Evolutionary conservation across 1,140 invertebrate species (phyloP), one percentile per base, ranked within the genome.

Genomic region (Trachymyrmex septentrionalis): DNA sequence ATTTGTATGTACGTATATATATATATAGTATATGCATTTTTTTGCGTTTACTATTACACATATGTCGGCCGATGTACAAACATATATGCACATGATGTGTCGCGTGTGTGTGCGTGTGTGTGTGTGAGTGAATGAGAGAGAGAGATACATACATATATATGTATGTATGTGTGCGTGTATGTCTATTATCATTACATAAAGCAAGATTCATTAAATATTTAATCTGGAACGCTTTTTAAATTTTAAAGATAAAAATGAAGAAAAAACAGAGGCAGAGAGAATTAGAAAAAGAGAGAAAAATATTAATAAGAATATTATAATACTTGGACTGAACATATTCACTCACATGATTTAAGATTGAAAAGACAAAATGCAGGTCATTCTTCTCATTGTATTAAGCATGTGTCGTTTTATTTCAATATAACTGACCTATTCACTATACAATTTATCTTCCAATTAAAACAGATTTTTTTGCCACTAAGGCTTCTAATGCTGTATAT

Each of bases 381-480:
- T 84, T 87, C 71, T 92, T 78, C 88, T 88, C 80, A 82, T 92
- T 89, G 63, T 91, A 78, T 91, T 87, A 93, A 93, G 90, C 89
- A 93, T 92, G 78, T 93, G 72, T 90, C n/a, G 76, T 92, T 93
- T 93, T 94, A 94, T 93, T 94, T 91, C 91, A 92, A 87, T 92
- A 87, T 92, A 92, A 90, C 90, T 93, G 78, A 91, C 85, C 93
- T 94, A 93, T 90, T 92, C 91, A 90, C 89, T 94, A 94, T 94
- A 94, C 93, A 94, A 92, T 93, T 93, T 90, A 87, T 75, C 85
- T 88, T 90, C 69, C 63, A 27, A 75, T 92, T 89, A 92, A 86
- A 93, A 93, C 93, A 92, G 92, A 88, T 87, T 87, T 86, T 67
- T 80, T 91, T 89, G 76, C 78, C 86, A 59, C 80, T 87, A 90